Base-by-base conservation (phyloP, 2,113 vertebrate genomes). In the Malurus cyaneus region DNA sequence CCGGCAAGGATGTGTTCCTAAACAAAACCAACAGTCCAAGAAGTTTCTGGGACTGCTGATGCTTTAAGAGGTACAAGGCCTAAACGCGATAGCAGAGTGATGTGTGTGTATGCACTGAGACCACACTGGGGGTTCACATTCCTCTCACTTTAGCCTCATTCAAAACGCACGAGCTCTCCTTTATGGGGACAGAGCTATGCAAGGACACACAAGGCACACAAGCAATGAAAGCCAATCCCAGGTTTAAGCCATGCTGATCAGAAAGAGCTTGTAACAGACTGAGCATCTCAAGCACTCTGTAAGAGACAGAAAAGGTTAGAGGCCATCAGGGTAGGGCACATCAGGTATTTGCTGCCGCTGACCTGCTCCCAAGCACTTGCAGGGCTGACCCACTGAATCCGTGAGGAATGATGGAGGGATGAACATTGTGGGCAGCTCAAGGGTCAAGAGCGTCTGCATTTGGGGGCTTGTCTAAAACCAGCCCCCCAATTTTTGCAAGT, bases 211-310 rank as follows among this genome's bases (percentile, higher is more conserved):
- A 28, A 49, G 6, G 34, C 44, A 28, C 13, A 11, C 2, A 8
- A 65, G 31, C 26, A 86, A 56, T 12, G 8, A 65, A 80, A 92
- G 57, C 36, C 79, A 78, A 23, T 6, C 26, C 26, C 41, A 61
- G 12, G 13, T 41, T 72, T 42, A 79, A 93, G 49, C 36, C 62
- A 91, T 26, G 29, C 28, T 8, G 6, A 62, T 25, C 9, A 74
- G 71, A 88, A 88, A 60, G 66, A 62, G 65, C 42, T 15, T 67
- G 21, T 23, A 77, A 74, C 19, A 86, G 52, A 86, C 18, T 0
- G 2, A 57, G 18, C 3, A 0, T 66, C 56, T 60, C 21, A 31
- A 67, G 16, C n/a, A 57, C 21, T 36, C 59, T 0, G 0, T 13
- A 41, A 79, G 39, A 95, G 72, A 91, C 49, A 71, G 49, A 66